Base-by-base conservation (phyloP, 2,113 vertebrate species). In the Pagrus major region DNA sequence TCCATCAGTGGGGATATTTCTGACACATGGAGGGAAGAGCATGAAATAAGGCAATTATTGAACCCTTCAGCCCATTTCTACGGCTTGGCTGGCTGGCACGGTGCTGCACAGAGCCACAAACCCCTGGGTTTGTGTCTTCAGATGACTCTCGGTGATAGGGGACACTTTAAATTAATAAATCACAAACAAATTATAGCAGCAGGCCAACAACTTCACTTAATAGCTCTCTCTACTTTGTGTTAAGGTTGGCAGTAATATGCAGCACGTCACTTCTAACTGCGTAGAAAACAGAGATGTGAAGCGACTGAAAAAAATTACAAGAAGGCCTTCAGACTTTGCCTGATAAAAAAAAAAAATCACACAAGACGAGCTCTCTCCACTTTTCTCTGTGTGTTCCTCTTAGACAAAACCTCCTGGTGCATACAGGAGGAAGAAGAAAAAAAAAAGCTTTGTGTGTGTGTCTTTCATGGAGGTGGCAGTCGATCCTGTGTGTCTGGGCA, bases 41-140 rank as follows among this genome's bases (percentile, higher is more conserved):
- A 94, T 95, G 94, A 96, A 96, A 96, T 95, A 95, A 94, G 90
- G 94, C 94, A 95, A 96, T 96, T 95, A 96, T 95, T 94, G 93
- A 95, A 92, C 93, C 92, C 94, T 93, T 93, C 91, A 92, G 87
- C 83, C 92, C 80, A 93, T 94, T 95, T 92, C 91, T 90, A 90
- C 84, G 90, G 90, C 86, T 85, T 11, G 76, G 71, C 78, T 79
- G 78, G 66, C 84, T 73, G 84, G 78, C 68, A 27, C n/a, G 37
- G 68, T 68, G 83, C 80, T n/a, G 79, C 61, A 20, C 75, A 2
- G 63, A 82, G 76, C 14, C 44, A 25, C 73, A 60, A 39, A 78
- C 68, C 72, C 35, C 54, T 0, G 41, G 44, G 60, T 80, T 66
- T 71, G 75, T 71, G 58, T 82, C 77, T 77, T 31, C 5, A 78